Evolutionary conservation across 2,888 invertebrate genomes (phyloP).

Genomic region (Cybosia mesomella): DNA sequence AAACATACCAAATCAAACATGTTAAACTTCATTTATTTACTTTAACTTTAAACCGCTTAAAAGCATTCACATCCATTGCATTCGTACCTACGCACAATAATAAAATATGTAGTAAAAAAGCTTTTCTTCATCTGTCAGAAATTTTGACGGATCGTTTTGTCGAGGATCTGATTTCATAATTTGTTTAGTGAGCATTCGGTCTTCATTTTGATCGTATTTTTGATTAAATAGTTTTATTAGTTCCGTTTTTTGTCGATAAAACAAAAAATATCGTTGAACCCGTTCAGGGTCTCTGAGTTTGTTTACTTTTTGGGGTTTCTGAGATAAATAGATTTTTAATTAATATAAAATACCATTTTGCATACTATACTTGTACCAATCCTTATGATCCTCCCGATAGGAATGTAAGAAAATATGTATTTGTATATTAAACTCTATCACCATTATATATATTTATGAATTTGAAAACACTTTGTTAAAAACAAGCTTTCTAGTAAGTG

Average conservation of each 20-base stretch:
- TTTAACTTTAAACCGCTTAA: constrained; percentile 41
- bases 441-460: background rate
- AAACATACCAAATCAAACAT: constrained; percentile 45
- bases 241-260: constrained; percentile 21
- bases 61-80: constrained; percentile 40
- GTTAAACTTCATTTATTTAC: constrained; percentile 33
- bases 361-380: background rate
- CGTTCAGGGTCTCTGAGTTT: background rate
- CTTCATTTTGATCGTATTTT: constrained; percentile 70
- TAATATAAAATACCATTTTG: background rate
- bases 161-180: constrained; percentile 80
- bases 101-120: constrained; percentile 54
- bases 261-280: constrained; percentile 8
- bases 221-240: constrained; percentile 77
- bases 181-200: constrained; percentile 76
- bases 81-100: constrained; percentile 50
- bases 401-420: background rate
- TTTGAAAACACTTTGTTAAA: too few relatives aligned
- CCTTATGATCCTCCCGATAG: background rate
- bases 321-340: constrained; percentile 2
- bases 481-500: too few relatives aligned
- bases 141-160: constrained; percentile 77
- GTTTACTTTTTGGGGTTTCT: constrained; percentile 3
- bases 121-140: constrained; percentile 76
- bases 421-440: background rate